Evolutionary conservation across 2,113 vertebrate species (phyloP), one percentile per base, ranked within the genome.

Genomic region (Pleuronectes platessa): DNA sequence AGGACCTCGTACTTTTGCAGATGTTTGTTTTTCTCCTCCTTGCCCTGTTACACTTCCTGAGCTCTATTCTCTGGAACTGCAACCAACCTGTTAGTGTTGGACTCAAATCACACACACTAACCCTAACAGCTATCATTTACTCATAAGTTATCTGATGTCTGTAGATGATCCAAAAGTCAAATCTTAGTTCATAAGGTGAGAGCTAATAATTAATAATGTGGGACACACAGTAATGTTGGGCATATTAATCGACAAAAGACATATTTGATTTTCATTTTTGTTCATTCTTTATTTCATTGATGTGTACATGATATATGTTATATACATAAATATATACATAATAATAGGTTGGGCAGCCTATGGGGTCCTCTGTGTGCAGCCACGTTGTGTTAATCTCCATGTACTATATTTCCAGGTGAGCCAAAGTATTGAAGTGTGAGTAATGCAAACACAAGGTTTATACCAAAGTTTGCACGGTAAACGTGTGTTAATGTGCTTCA

Each of bases 21-120:
- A 47, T 71, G 62, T 68, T 79, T 71, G 6, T 61, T 79, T 31
- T 66, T 66, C 21, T 76, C 45, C n/a, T 59, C 35, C 62, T 47
- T 40, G 35, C 61, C 61, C 26, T 40, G 26, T 27, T 79, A 17
- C 23, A 47, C 24, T 56, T 47, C 27, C 40, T 55, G 53, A 59
- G 54, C 10, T 65, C 27, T 10, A 13, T 23, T 56, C 5, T 51
- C 7, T 45, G 35, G 35, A 42, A 40, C 27, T 72, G 63, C 14
- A 66, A 67, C 3, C 47, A 71, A 40, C 24, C 11, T 70, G 55
- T 70, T 69, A 70, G 59, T 54, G 9, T 53, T 65, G 26, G 59
- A 60, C 31, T n/a, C 10, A 47, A 5, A 45, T 26, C 62, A 35
- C 8, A 24, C 47, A 51, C 4, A 18, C 47, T 18, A 51, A 51